Evolutionary conservation across 2,888 invertebrate genomes (phyloP).

Genomic region (Pharmacophagus antenor): DNA sequence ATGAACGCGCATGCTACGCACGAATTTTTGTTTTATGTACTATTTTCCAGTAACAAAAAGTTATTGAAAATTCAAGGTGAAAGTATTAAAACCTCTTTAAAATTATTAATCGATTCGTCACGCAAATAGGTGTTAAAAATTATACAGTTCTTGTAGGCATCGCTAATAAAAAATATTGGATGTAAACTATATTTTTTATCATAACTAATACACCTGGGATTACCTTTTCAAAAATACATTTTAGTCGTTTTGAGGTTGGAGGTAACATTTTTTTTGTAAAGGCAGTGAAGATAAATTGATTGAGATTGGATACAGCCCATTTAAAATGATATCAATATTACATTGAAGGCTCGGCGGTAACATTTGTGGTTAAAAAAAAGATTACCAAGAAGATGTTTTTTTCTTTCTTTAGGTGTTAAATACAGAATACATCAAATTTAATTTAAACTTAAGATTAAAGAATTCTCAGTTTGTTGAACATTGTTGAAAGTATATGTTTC

Average conservation of each 20-base stretch:
- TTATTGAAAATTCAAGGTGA: neutral
- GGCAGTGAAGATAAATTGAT: conserved; percentile 55
- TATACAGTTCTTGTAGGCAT: neutral
- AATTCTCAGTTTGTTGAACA: too few relatives aligned
- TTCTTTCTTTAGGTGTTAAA: too few relatives aligned
- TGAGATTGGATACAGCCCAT: conserved; percentile 47
- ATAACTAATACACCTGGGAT: neutral
- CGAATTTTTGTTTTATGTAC: too few relatives aligned
- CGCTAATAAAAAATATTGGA: neutral
- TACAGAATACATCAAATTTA: too few relatives aligned
- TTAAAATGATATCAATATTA: conserved; percentile 44
- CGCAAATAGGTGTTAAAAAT: neutral
- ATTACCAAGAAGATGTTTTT: too few relatives aligned
- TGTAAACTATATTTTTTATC: neutral
- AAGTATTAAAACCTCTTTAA: neutral
- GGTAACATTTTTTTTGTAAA: conserved; percentile 49
- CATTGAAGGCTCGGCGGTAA: conserved; percentile 41
- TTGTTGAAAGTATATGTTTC: too few relatives aligned
- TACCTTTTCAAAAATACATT: conserved; percentile 9
- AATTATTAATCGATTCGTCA: neutral
- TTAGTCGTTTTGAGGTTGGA: conserved; percentile 32
- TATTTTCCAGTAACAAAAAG: neutral
- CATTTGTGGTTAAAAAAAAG: conserved; percentile 8
- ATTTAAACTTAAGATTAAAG: too few relatives aligned
- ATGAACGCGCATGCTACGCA: too few relatives aligned